phyloP scores from a whole-genome alignment of 23 tunicate genomes.

The Diplosoma virens region DNA sequence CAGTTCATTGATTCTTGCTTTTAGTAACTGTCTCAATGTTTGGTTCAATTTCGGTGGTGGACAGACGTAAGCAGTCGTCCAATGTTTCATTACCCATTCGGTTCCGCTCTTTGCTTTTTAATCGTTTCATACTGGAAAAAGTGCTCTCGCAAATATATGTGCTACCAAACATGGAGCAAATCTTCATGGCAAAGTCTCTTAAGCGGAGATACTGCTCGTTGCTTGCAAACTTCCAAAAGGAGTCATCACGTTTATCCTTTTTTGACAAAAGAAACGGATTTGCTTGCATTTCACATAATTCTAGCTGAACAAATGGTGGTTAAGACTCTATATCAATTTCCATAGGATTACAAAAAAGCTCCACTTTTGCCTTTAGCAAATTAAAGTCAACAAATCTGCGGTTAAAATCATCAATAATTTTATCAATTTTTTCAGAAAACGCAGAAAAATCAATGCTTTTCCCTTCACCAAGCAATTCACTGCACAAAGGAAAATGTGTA shows the following conservation, averaged over 20 bases:
- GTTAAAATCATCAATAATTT: conserved; percentile 3
- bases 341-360: conserved; percentile 25
- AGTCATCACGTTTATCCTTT: conserved; percentile 12
- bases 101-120: conserved; percentile 11
- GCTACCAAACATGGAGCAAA: conserved; percentile 17
- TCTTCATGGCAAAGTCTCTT: conserved; percentile 1
- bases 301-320: conserved; percentile 10
- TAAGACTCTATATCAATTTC: conserved; percentile 28
- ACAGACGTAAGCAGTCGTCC: conserved; percentile 19
- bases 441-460: conserved; percentile 2
- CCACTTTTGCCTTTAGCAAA: conserved; percentile 21
- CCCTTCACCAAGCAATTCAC: no score
- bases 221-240: conserved; percentile 23
- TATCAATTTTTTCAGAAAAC: conserved; percentile 3
- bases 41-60: conserved; percentile 12
- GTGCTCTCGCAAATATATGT: conserved; percentile 2
- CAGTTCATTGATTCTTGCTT: background rate
- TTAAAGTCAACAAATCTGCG: no score
- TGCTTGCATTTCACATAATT: conserved; percentile 32
- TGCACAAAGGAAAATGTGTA: no score
- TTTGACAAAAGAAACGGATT: conserved; percentile 25
- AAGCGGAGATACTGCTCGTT: conserved; percentile 6
- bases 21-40: conserved; percentile 12
- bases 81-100: conserved; percentile 12
- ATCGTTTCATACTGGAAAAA: conserved; percentile 6